phyloP scores from a whole-genome alignment of 2,797 vertebrate species.

The Sebastes kiyomatsui region DNA sequence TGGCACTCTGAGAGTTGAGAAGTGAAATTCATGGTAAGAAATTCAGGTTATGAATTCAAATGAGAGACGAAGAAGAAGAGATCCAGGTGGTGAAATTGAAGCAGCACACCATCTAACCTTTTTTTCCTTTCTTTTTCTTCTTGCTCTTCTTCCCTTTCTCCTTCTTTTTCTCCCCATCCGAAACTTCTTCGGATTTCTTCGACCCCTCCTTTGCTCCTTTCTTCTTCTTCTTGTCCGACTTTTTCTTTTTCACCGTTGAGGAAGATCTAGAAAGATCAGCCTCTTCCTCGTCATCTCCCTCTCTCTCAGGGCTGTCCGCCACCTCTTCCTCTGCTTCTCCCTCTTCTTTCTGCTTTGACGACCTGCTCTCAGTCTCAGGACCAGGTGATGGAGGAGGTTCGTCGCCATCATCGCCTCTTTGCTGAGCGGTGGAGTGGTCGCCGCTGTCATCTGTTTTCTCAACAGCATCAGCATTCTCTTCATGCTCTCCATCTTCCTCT shows the following conservation, averaged over 20 bases:
- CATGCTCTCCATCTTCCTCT: slow-evolving; percentile 25
- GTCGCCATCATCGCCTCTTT: background rate
- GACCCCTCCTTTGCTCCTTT: slow-evolving; percentile 42
- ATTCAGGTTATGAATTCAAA: background rate
- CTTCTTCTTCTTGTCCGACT: slow-evolving; percentile 65
- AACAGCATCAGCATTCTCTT: slow-evolving; percentile 2
- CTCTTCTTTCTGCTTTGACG: slow-evolving; percentile 13
- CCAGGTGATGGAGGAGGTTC: background rate
- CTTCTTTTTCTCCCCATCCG: slow-evolving; percentile 55
- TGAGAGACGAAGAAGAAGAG: slow-evolving; percentile 7
- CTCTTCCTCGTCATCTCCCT: slow-evolving; percentile 59
- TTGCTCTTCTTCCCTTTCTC: slow-evolving; percentile 68
- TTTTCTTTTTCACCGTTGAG: slow-evolving; percentile 62
- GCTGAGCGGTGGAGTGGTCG: background rate
- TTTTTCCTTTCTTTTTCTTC: slow-evolving; percentile 69
- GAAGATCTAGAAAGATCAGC: slow-evolving; percentile 15
- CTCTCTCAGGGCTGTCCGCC: slow-evolving; percentile 35
- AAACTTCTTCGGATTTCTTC: slow-evolving; percentile 53
- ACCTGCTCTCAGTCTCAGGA: background rate
- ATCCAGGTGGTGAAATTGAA: slow-evolving; percentile 27
- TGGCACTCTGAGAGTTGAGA: background rate
- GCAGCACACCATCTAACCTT: slow-evolving; percentile 76
- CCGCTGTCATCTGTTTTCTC: background rate
- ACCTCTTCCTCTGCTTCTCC: slow-evolving; percentile 17
- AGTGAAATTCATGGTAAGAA: background rate